Evolutionary conservation across 2,797 vertebrate genomes (phyloP).

Genomic region (Bradypus variegatus): DNA sequence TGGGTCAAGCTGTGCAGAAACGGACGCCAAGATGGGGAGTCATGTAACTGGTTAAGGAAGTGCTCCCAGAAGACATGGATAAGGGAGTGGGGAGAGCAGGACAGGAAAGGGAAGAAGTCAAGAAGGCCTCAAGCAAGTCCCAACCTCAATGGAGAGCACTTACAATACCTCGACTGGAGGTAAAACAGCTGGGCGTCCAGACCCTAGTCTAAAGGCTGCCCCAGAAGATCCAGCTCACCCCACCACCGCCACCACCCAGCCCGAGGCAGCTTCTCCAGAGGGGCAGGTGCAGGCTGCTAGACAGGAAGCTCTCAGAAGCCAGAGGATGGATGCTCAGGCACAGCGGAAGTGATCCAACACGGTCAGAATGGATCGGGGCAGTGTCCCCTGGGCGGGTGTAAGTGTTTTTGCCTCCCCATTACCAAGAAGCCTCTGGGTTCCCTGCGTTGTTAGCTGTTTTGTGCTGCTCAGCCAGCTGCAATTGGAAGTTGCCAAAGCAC

Average conservation of each 20-base stretch:
- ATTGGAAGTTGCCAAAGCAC: background rate
- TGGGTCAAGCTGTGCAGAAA: background rate
- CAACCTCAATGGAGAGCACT: background rate
- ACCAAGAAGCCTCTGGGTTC: background rate
- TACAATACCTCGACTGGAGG: background rate
- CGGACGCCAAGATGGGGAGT: background rate
- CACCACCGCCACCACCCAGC: too few species aligned
- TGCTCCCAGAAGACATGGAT: background rate
- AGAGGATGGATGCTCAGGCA: accelerated
- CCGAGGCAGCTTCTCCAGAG: background rate
- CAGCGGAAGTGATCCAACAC: too few species aligned
- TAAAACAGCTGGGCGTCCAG: background rate
- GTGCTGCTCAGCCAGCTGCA: background rate
- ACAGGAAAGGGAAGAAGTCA: background rate
- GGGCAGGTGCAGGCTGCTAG: background rate
- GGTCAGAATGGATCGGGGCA: background rate
- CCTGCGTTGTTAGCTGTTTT: background rate
- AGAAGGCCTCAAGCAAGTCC: background rate
- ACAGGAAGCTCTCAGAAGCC: background rate
- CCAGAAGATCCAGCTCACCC: too few species aligned
- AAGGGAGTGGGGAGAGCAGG: background rate
- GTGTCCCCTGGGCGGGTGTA: background rate
- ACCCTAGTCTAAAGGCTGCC: too few species aligned
- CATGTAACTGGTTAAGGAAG: background rate
- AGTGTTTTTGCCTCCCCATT: background rate